These are phyloP conservation scores for Labeo catla DNA, from an alignment of 2,113 vertebrate species.

Conservation along the genomic window DNA sequence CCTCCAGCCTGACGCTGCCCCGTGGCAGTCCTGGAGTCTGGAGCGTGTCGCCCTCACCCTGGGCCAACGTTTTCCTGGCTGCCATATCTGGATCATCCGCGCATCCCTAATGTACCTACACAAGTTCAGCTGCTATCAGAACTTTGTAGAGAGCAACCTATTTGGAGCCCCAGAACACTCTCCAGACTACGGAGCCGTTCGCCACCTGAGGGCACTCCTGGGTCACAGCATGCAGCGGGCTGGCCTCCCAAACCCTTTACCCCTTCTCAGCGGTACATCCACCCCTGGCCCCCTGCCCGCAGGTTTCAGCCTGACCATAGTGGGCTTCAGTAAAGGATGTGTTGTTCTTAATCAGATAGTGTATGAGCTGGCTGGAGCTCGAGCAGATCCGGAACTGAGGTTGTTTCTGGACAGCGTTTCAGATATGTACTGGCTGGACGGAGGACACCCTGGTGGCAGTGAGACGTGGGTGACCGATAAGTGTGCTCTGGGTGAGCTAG, in stretches of 20 bases:
- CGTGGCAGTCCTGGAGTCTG: constrained; percentile 92
- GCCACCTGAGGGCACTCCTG: constrained; percentile 87
- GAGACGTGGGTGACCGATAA: constrained; percentile 93
- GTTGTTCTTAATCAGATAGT: constrained; percentile 97
- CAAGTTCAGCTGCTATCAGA: constrained; percentile 96
- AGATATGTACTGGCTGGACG: constrained; percentile 95
- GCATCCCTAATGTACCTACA: constrained; percentile 94
- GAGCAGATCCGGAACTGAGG: constrained; percentile 79
- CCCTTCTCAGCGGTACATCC: constrained; percentile 63
- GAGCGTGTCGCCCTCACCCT: constrained; percentile 86
- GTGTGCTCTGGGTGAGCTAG: constrained; percentile 83
- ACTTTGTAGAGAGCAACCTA: constrained; percentile 94
- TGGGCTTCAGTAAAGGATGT: constrained; percentile 98
- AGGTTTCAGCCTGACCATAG: constrained; percentile 79
- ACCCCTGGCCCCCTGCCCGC: constrained; percentile 55
- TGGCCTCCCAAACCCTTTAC: constrained; percentile 74
- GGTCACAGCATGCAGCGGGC: constrained; percentile 85
- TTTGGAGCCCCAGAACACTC: constrained; percentile 94
- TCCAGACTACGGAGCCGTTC: constrained; percentile 82
- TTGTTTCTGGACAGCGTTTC: constrained; percentile 81
- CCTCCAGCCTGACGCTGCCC: constrained; percentile 85
- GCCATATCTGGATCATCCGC: constrained; percentile 89
- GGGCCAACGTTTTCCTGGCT: constrained; percentile 82
- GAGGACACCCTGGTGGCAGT: constrained; percentile 93
- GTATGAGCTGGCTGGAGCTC: constrained; percentile 86